These are phyloP conservation scores for Drosophila willistoni DNA, from an alignment of 1,140 invertebrate species.

Conservation along the genomic window DNA sequence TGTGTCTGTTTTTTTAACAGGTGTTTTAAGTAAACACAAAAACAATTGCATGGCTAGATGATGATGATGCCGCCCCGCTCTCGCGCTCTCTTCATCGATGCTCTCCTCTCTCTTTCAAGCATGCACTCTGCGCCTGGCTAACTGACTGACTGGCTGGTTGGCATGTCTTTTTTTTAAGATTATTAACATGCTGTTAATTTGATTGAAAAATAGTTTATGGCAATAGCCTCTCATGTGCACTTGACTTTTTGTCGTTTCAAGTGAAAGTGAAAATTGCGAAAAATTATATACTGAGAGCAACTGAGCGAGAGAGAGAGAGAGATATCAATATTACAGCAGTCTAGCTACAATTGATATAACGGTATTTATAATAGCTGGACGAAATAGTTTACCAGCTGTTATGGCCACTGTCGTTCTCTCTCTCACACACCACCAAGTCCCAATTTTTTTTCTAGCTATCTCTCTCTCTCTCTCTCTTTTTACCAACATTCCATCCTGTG, in stretches of 20 bases:
- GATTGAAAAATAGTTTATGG: conserved; percentile 78
- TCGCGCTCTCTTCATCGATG: not conserved
- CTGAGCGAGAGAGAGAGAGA: not conserved
- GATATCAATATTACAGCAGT: conserved; percentile 66
- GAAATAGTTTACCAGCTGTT: conserved; percentile 53
- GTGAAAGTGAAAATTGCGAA: conserved; percentile 79
- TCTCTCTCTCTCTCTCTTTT: not conserved
- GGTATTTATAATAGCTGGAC: conserved; percentile 10
- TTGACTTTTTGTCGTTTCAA: conserved; percentile 34
- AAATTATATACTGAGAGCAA: conserved; percentile 59
- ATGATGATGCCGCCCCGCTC: conserved; percentile 3
- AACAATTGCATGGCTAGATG: conserved; percentile 6
- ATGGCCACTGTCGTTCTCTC: conserved; percentile 30
- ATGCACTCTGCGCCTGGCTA: conserved; percentile 27
- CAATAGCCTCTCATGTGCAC: conserved; percentile 31
- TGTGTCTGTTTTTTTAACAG: conserved; percentile 31
- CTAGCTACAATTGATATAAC: conserved; percentile 36
- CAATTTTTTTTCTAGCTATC: conserved; percentile 16
- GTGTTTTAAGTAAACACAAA: conserved; percentile 10
- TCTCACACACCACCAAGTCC: not conserved
- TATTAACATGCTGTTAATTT: conserved; percentile 80
- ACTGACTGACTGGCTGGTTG: conserved; percentile 34
- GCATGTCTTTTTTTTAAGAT: conserved; percentile 59
- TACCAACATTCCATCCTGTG: conserved; percentile 41
- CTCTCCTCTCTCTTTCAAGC: conserved; percentile 4